Percentiles rank a stretch among this genome's conserved stretches.
Conservation (phyloP, 1,140 invertebrate species). For the Drosophila azteca region DNA sequence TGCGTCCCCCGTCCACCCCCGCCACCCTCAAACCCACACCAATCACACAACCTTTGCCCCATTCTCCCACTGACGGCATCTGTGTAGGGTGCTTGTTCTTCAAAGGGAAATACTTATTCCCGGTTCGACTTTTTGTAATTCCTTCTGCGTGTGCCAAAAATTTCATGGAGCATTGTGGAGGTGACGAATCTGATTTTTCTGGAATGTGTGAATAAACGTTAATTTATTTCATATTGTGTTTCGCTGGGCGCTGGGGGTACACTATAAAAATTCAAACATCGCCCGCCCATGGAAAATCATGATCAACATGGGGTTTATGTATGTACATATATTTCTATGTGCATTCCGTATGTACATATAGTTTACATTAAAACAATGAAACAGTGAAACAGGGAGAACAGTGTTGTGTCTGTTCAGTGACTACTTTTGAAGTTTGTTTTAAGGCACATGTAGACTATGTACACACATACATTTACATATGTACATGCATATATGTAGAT, state of each 20-base stretch:
- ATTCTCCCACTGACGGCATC: conserved; percentile 36
- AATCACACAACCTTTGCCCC: conserved; percentile 9
- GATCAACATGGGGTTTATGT: neutral
- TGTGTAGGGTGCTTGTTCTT: conserved; percentile 35
- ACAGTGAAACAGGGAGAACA: no score
- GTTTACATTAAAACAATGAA: no score
- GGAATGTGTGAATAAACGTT: conserved; percentile 67
- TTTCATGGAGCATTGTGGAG: conserved; percentile 63
- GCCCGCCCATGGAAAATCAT: no score
- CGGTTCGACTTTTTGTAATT: conserved; percentile 51
- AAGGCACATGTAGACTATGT: no score
- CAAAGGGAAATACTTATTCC: conserved; percentile 51
- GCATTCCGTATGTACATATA: no score
- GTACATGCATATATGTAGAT: no score
- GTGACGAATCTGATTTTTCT: conserved; percentile 77
- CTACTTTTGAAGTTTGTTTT: no score
- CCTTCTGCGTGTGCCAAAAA: conserved; percentile 62
- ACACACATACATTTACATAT: no score
- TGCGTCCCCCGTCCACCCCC: conserved; percentile 1
- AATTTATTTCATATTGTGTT: conserved; percentile 48
- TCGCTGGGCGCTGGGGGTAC: neutral
- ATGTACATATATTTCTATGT: no score
- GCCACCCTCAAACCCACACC: conserved; percentile 14
- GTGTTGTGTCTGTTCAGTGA: no score
- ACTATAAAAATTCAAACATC: neutral